Percentiles rank a stretch among this genome's conserved stretches.
phyloP scores from a whole-genome alignment of 2,113 vertebrate species.

The Oophaga pumilio region DNA sequence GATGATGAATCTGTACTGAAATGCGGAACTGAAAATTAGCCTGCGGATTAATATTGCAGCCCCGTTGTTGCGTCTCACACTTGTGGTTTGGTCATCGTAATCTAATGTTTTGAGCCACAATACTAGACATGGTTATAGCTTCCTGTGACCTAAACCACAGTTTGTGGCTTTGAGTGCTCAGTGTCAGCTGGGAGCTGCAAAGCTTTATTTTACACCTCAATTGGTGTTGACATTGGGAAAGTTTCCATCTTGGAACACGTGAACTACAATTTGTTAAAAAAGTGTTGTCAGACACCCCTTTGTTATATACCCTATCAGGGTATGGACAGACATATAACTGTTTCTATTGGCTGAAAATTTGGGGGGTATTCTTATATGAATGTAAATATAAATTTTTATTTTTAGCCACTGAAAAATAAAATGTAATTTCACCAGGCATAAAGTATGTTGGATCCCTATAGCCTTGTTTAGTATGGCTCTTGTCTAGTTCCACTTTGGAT shows the following conservation, averaged over 20 bases:
- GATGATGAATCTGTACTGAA: not conserved
- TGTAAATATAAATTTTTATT: not conserved
- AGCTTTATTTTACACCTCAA: not conserved
- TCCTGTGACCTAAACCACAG: conserved; percentile 31
- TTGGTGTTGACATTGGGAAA: not conserved
- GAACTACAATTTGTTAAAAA: not conserved
- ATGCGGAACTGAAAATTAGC: not conserved
- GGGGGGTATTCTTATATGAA: not conserved
- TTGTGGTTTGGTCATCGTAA: conserved; percentile 43
- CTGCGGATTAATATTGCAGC: not conserved
- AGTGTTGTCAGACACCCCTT: not conserved
- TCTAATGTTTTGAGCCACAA: conserved; percentile 9
- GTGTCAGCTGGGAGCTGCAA: not conserved
- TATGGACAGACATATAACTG: not conserved
- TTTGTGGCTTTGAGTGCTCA: not conserved
- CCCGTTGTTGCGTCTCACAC: not conserved
- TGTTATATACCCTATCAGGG: not conserved
- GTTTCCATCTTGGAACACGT: not conserved
- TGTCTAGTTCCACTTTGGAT: too few relatives aligned
- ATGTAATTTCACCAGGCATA: too few relatives aligned
- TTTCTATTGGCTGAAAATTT: not conserved
- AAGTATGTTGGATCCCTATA: too few relatives aligned
- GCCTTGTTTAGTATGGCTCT: too few relatives aligned
- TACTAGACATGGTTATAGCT: conserved; percentile 25
- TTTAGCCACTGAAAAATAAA: too few relatives aligned